These are phyloP conservation scores for Eurytoma californica DNA, from an alignment of 2,888 invertebrate genomes.

Conservation along the genomic window DNA sequence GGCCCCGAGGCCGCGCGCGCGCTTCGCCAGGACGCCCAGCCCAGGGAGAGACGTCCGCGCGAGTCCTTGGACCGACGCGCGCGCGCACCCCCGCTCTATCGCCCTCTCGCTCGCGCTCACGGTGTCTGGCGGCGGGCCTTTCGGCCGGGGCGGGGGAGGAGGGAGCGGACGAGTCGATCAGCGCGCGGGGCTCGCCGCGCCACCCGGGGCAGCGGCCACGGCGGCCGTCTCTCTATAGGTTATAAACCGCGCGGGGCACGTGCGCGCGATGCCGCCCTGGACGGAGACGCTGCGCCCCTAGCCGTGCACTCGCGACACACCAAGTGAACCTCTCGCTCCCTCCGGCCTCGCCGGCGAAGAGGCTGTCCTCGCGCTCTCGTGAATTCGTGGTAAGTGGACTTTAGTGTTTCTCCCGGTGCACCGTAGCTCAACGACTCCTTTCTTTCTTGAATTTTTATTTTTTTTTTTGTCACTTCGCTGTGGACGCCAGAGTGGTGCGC, in stretches of 20 bases:
- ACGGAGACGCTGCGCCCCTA: no score
- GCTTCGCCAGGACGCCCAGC: not conserved
- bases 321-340: not conserved
- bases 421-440: no score
- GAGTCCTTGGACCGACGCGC: not conserved
- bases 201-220: not conserved
- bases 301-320: no score
- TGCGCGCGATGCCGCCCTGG: not conserved
- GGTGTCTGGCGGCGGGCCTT: not conserved
- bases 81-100: conserved; percentile 1
- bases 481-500: not conserved
- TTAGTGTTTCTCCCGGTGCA: not conserved
- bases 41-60: not conserved
- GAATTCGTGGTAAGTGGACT: no score
- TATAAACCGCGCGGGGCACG: not conserved
- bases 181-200: not conserved
- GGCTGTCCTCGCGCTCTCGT: no score
- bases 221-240: not conserved
- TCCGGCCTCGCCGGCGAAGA: conserved; percentile 2
- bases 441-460: no score
- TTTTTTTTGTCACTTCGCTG: no score
- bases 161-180: conserved; percentile 27
- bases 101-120: not conserved
- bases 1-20: not conserved
- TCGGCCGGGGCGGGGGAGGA: not conserved